These are phyloP conservation scores for Drosophila sturtevanti DNA, from an alignment of 1,140 invertebrate genomes.

Conservation along the genomic window DNA sequence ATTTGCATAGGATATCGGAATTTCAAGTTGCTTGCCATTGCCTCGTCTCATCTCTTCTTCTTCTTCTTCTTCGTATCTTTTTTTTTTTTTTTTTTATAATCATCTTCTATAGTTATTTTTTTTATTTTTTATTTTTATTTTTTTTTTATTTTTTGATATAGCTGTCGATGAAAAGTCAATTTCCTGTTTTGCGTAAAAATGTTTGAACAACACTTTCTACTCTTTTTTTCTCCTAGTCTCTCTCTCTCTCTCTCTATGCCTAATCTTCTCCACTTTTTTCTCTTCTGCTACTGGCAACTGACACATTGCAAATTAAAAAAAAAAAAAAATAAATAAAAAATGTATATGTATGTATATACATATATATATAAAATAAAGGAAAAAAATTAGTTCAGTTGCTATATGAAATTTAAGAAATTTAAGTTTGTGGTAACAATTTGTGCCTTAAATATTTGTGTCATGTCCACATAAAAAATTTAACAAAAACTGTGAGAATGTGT, in stretches of 20 bases:
- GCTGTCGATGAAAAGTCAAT: slow-evolving; percentile 76
- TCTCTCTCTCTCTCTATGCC: background rate
- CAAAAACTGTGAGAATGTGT: too few species aligned
- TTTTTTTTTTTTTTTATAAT: background rate
- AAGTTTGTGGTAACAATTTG: background rate
- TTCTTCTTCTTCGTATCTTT: background rate
- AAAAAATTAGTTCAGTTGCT: slow-evolving; percentile 1
- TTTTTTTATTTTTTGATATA: slow-evolving; percentile 12
- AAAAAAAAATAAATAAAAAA: background rate
- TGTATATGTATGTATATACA: too few species aligned
- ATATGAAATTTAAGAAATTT: background rate
- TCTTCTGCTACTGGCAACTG: slow-evolving; percentile 52
- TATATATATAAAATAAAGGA: background rate
- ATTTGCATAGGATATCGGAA: slow-evolving; percentile 64
- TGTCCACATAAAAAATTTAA: too few species aligned
- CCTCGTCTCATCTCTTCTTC: slow-evolving; percentile 7
- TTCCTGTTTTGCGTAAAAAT: slow-evolving; percentile 75
- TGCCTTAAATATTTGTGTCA: background rate
- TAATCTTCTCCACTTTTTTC: background rate
- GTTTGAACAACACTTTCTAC: slow-evolving; percentile 42
- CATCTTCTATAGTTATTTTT: background rate
- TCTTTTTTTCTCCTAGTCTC: background rate
- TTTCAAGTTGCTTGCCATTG: background rate
- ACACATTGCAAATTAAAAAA: slow-evolving; percentile 66
- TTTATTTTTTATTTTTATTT: slow-evolving; percentile 2